These are phyloP conservation scores for Hybognathus amarus DNA, from an alignment of 2,797 vertebrate species.

Conservation along the genomic window DNA sequence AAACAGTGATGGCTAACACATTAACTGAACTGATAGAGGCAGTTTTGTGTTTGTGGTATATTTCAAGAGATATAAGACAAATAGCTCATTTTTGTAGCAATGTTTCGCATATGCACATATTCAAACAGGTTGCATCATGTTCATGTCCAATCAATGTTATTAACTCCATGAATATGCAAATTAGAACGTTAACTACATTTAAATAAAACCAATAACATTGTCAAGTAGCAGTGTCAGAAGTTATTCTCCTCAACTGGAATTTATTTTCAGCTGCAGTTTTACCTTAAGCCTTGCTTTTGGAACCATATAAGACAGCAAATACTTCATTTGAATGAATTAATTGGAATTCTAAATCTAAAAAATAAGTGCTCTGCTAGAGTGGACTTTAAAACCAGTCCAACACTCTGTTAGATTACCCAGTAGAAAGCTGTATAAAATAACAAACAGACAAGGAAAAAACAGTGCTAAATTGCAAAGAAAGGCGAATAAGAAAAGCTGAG, in stretches of 20 bases:
- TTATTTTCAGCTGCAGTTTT: not conserved
- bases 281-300: not conserved
- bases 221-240: not conserved
- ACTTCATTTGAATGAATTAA: not conserved
- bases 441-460: not conserved
- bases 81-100: not conserved
- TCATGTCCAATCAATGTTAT: not conserved
- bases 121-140: conserved; percentile 1
- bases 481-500: not conserved
- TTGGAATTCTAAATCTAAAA: not conserved
- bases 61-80: not conserved
- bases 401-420: not conserved
- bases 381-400: not conserved
- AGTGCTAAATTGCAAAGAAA: not conserved
- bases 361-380: not conserved
- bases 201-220: not conserved
- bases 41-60: not conserved
- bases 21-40: not conserved
- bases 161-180: not conserved
- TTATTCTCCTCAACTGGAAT: not conserved
- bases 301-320: not conserved
- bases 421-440: not conserved
- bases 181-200: not conserved
- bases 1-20: not conserved
- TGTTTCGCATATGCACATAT: not conserved